Evolutionary conservation across 2,888 invertebrate genomes (phyloP), one percentile per base, ranked within the genome.

Genomic region (Listrodromus nycthemerus): DNA sequence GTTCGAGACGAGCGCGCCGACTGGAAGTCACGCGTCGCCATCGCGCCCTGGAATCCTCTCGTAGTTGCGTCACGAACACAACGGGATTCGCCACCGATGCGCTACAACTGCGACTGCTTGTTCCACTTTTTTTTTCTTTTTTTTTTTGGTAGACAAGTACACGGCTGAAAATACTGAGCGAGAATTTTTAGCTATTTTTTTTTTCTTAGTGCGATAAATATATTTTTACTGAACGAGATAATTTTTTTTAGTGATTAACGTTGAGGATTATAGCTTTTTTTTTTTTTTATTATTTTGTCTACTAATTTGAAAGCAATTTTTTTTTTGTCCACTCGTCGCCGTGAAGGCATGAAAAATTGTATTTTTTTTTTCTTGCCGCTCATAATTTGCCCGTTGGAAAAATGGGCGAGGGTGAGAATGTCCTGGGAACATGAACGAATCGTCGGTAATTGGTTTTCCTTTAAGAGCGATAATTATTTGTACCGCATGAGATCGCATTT

Each of bases 21-120:
- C 79, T 66, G 37, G 13, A 41, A 30, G 33, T 16, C 13, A 41
- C 67, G 63, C 45, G 67, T 73, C 19, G 55, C 66, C 45, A 66
- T 37, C 61, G 67, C 78, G 63, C 52, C 45, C 55, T 16, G 33
- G 24, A 16, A 70, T 50, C 41, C 74, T 74, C 21, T 21, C 61
- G 30, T 75, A 30, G 58, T 61, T 75, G 48, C 70, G 69, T 75
- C 66, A 75, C 48, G 19, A 33, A 50, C 50, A n/a, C 58, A 66
- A 71, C 55, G 66, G 48, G 61, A 69, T 41, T 19, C 67, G 8
- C 33, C 16, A 30, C 65, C 63, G 69, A 74, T 70, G 37, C 61
- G 67, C 63, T 45, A 45, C 55, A 58, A 33, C 13, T 33, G 3
- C 8, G 1, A 41, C 67, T 19, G n/a, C 21, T 48, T 27, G 27